A percentile compares a stretch with the other conserved stretches of the same genome.
Evolutionary conservation across 2,113 vertebrate species (phyloP).

Genomic region (Forbesichthys agassizii): DNA sequence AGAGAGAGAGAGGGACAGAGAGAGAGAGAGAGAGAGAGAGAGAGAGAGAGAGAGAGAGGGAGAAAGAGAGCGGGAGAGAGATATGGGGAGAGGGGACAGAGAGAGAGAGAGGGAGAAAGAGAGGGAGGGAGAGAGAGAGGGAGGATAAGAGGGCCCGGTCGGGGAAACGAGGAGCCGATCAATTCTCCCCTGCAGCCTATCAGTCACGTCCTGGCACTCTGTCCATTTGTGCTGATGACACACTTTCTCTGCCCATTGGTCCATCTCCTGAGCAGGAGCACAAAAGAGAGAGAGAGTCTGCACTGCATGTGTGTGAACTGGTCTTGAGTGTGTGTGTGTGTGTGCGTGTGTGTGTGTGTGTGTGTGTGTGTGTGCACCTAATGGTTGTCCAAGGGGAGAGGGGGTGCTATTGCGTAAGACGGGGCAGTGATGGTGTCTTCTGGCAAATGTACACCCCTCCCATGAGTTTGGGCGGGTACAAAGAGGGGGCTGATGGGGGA

Average conservation of each 20-base stretch:
- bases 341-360: conserved; percentile 11
- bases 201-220: conserved; percentile 72
- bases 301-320: neutral
- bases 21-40: conserved; percentile 3
- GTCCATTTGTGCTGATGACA: conserved; percentile 76
- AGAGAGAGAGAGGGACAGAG: neutral
- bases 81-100: conserved; percentile 16
- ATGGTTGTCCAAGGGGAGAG: conserved; percentile 41
- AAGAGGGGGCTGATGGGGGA: neutral
- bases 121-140: conserved; percentile 35
- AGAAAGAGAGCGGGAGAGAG: neutral
- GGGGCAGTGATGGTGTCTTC: conserved; percentile 20
- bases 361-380: conserved; percentile 30
- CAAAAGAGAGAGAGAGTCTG: conserved; percentile 27
- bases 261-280: conserved; percentile 67
- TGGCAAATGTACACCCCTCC: conserved; percentile 60
- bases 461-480: conserved; percentile 19
- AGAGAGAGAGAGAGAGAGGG: conserved; percentile 1
- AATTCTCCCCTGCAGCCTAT: conserved; percentile 73
- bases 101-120: conserved; percentile 11
- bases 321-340: conserved; percentile 10
- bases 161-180: conserved; percentile 70
- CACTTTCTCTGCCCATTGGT: conserved; percentile 72
- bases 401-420: neutral
- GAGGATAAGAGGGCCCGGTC: conserved; percentile 54